phyloP scores from a whole-genome alignment of 2,797 vertebrate species.

The Cyclopterus lumpus region DNA sequence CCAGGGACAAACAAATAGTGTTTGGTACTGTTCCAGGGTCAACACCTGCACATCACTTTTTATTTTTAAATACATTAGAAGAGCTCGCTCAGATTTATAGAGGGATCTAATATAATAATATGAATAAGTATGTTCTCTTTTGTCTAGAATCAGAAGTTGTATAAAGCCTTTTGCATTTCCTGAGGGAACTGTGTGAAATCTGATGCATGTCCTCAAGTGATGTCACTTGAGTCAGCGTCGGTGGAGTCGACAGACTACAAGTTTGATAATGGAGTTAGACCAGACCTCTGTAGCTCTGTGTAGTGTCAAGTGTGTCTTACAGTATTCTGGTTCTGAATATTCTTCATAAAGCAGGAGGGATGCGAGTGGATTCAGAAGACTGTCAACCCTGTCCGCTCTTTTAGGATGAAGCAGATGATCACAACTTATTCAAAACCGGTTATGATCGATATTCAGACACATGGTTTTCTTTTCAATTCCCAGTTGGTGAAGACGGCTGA shows the following conservation, averaged over 20 bases:
- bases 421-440: background rate
- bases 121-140: too few species aligned
- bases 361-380: background rate
- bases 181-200: too few species aligned
- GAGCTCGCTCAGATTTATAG: too few species aligned
- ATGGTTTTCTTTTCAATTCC: background rate
- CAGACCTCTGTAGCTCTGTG: too few species aligned
- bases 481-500: conserved; percentile 93
- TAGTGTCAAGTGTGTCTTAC: background rate
- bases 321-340: too few species aligned
- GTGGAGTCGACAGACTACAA: too few species aligned
- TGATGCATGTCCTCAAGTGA: too few species aligned
- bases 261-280: too few species aligned
- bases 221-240: too few species aligned
- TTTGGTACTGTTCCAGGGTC: background rate
- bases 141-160: too few species aligned
- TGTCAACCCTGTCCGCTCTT: background rate
- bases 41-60: conserved; percentile 6
- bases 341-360: background rate
- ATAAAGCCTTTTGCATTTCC: too few species aligned
- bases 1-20: background rate
- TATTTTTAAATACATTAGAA: conserved; percentile 10
- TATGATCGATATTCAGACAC: background rate
- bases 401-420: background rate
- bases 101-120: too few species aligned